Evolutionary conservation across 2,113 vertebrate species (phyloP).

Genomic region (Entelurus aequoreus): DNA sequence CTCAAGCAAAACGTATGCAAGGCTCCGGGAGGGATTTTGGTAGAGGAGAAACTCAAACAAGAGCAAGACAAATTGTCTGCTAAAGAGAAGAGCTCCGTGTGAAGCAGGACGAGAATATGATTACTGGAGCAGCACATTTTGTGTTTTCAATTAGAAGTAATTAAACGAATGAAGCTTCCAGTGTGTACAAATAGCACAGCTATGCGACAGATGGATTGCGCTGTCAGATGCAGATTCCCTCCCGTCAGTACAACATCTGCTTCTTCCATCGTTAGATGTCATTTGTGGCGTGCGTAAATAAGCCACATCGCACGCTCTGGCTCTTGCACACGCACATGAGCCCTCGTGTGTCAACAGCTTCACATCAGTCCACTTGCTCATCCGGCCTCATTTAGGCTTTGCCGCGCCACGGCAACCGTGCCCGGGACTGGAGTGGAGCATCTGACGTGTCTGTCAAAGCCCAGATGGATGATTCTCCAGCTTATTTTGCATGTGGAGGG

Average conservation of each 20-base stretch:
- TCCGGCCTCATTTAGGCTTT: constrained; percentile 22
- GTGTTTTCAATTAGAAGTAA: not conserved
- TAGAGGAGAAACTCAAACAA: too few relatives aligned
- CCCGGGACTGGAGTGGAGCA: not conserved
- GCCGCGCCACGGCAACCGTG: not conserved
- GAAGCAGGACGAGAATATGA: too few relatives aligned
- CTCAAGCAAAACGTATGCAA: too few relatives aligned
- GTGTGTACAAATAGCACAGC: constrained; percentile 11
- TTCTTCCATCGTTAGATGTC: constrained; percentile 26
- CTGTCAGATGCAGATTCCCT: constrained; percentile 21
- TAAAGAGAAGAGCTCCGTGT: too few relatives aligned
- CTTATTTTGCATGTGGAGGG: constrained; percentile 9
- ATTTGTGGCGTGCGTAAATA: constrained; percentile 71
- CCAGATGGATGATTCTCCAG: constrained; percentile 2
- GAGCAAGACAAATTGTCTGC: too few relatives aligned
- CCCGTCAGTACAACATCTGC: constrained; percentile 28
- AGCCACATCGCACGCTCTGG: constrained; percentile 41
- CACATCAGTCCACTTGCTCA: constrained; percentile 47
- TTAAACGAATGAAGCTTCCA: not conserved
- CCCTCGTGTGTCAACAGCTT: constrained; percentile 49
- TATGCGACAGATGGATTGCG: constrained; percentile 8
- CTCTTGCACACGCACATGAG: constrained; percentile 59
- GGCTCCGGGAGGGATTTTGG: too few relatives aligned
- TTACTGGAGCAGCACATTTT: too few relatives aligned
- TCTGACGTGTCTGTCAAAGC: not conserved